A percentile compares a stretch with the other conserved stretches of the same genome.
Evolutionary conservation across 2,797 vertebrate species (phyloP).

Genomic region (Arnoldichthys spilopterus): DNA sequence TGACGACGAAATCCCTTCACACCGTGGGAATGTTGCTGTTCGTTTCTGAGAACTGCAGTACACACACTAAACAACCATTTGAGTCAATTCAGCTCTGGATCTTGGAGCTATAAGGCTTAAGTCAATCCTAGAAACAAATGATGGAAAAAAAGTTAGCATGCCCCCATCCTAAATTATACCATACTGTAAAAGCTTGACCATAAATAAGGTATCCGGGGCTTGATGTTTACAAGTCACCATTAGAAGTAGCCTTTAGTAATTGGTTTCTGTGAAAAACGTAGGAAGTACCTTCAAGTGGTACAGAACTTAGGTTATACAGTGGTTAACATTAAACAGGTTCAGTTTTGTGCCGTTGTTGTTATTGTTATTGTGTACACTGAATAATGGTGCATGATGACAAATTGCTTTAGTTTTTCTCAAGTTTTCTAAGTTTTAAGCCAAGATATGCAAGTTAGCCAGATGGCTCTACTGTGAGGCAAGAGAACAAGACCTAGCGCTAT

Average conservation of each 20-base stretch:
- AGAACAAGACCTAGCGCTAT: no score
- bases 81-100: neutral
- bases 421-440: no score
- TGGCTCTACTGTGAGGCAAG: no score
- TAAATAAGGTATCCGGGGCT: neutral
- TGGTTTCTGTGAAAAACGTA: neutral
- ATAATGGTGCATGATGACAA: no score
- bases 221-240: neutral
- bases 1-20: neutral
- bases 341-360: no score
- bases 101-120: neutral
- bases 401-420: no score
- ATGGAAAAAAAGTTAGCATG: neutral
- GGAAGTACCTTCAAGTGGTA: no score
- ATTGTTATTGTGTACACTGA: no score
- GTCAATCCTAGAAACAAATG: neutral
- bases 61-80: neutral
- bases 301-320: no score
- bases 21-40: constrained; percentile 15
- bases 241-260: neutral
- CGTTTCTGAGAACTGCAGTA: neutral
- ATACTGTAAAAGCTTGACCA: neutral
- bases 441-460: no score
- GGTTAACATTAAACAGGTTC: no score
- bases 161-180: neutral